phyloP scores from a whole-genome alignment of 2,888 invertebrate genomes.

The Timema cristinae region DNA sequence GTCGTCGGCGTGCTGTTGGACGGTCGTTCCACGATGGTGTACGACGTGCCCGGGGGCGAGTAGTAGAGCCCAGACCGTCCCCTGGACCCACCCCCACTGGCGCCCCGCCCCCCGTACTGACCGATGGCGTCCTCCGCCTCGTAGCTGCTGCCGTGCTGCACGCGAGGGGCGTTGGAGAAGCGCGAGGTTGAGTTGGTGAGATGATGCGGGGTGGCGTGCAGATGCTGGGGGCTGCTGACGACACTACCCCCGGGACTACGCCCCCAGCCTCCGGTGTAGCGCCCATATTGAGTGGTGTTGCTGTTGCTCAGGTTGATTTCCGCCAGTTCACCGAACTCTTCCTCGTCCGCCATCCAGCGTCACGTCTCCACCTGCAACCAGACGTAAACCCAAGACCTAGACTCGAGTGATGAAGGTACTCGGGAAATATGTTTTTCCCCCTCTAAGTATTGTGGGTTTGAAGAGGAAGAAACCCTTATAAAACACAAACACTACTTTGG shows the following conservation, averaged over 20 bases:
- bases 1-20: conserved; percentile 25
- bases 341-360: conserved; percentile 42
- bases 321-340: conserved; percentile 45
- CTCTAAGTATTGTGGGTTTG: no score
- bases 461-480: no score
- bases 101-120: conserved; percentile 47
- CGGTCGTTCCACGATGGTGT: conserved; percentile 76
- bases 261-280: conserved; percentile 36
- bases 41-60: conserved; percentile 84
- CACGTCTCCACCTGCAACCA: conserved; percentile 42
- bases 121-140: conserved; percentile 46
- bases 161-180: conserved; percentile 22
- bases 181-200: conserved; percentile 17
- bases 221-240: conserved; percentile 39
- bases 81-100: conserved; percentile 45
- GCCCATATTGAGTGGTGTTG: conserved; percentile 32
- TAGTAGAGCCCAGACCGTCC: conserved; percentile 66
- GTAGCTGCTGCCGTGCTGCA: conserved; percentile 33
- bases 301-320: conserved; percentile 39
- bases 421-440: no score
- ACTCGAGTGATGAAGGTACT: no score
- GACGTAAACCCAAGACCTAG: no score
- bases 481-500: no score
- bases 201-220: conserved; percentile 32
- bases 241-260: conserved; percentile 36